Percentiles rank a stretch among this genome's conserved stretches.
Evolutionary conservation across 2,888 invertebrate species (phyloP).

Genomic region (Trypoxylon attenuatum): DNA sequence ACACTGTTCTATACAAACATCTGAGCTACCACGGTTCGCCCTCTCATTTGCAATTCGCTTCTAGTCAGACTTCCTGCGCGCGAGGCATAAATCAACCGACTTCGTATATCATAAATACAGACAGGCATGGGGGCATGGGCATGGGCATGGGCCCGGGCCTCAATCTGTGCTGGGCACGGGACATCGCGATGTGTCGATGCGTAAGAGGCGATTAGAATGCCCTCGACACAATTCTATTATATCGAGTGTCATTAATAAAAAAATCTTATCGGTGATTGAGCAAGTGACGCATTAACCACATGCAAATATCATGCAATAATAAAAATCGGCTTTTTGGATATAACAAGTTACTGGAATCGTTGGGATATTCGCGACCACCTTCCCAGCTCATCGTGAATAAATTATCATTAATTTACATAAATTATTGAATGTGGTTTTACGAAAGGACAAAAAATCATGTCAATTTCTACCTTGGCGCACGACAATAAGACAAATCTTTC

Average conservation of each 20-base stretch:
- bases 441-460: conserved; percentile 48
- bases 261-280: neutral
- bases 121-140: too few relatives aligned
- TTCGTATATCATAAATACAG: neutral
- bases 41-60: neutral
- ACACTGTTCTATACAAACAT: neutral
- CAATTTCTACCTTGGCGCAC: conserved; percentile 10
- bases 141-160: too few relatives aligned
- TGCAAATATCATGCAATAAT: neutral
- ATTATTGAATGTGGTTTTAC: conserved; percentile 61
- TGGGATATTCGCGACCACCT: conserved; percentile 21
- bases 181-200: neutral
- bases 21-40: neutral
- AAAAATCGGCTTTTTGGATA: conserved; percentile 21
- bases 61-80: neutral
- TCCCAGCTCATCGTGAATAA: conserved; percentile 48
- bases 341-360: too few relatives aligned
- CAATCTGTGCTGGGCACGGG: neutral
- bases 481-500: too few relatives aligned
- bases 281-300: neutral
- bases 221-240: neutral
- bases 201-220: neutral
- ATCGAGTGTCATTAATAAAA: neutral
- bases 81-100: neutral
- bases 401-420: conserved; percentile 66